A percentile compares a stretch with the other conserved stretches of the same genome.
phyloP scores from a whole-genome alignment of 2,888 invertebrate species.

The Orchesella flavescens region DNA sequence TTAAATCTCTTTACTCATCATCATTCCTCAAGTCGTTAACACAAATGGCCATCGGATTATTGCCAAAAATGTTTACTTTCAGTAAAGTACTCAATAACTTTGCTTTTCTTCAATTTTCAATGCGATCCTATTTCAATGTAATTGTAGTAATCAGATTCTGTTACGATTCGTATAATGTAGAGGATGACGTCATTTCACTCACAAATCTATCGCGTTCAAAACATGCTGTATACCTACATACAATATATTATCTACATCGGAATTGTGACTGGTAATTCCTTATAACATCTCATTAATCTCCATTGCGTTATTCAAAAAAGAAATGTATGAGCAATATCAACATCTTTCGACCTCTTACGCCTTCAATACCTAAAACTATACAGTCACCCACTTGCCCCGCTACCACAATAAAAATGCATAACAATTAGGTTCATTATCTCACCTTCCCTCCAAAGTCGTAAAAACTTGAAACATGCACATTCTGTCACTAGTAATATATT shows the following conservation, averaged over 20 bases:
- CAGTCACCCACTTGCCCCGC: neutral
- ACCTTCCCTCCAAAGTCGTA: slow-evolving; percentile 15
- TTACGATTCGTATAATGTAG: neutral
- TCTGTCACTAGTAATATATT: neutral
- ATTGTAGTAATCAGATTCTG: neutral
- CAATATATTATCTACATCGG: neutral
- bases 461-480: slow-evolving; percentile 24
- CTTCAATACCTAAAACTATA: neutral
- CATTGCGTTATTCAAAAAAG: neutral
- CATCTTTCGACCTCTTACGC: neutral
- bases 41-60: neutral
- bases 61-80: neutral
- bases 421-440: slow-evolving; percentile 32
- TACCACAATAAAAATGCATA: slow-evolving; percentile 3
- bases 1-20: neutral
- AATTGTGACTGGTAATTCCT: neutral
- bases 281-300: neutral
- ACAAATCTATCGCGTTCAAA: too few relatives aligned
- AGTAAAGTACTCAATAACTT: neutral
- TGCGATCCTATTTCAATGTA: neutral
- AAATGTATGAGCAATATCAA: neutral
- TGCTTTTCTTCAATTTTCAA: neutral
- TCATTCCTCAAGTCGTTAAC: neutral
- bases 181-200: neutral
- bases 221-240: too few relatives aligned